A percentile compares a stretch with the other conserved stretches of the same genome.
These are phyloP conservation scores for Aspidiotus rigidus DNA, from an alignment of 2,888 invertebrate genomes.

Conservation along the genomic window DNA sequence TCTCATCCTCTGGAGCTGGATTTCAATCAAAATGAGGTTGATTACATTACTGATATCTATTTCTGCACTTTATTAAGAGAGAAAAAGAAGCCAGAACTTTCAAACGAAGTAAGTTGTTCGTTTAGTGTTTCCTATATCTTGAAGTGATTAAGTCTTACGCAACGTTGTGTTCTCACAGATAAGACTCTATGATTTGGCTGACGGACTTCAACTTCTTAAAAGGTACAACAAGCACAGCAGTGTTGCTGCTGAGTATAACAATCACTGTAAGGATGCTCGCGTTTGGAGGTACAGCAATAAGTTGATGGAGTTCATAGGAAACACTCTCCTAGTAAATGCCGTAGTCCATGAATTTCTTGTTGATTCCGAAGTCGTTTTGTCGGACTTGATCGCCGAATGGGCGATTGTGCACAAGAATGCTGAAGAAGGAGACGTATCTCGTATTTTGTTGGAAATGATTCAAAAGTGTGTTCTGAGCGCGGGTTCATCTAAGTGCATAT, in stretches of 20 bases:
- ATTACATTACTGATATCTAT: conserved; percentile 53
- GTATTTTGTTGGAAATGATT: conserved; percentile 13
- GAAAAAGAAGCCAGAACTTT: conserved; percentile 48
- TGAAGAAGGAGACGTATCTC: neutral
- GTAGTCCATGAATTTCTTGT: conserved; percentile 44
- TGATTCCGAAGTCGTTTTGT: conserved; percentile 38
- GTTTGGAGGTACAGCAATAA: conserved; percentile 51
- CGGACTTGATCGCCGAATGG: conserved; percentile 44
- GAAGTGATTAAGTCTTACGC: no score
- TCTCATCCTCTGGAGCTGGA: conserved; percentile 36
- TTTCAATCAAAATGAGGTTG: conserved; percentile 45
- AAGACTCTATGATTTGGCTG: conserved; percentile 48
- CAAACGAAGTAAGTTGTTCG: conserved; percentile 45
- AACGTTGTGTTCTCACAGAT: conserved; percentile 38
- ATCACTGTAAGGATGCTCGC: conserved; percentile 37
- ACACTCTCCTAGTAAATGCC: conserved; percentile 50
- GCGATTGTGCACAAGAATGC: conserved; percentile 40
- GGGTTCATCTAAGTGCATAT: conserved; percentile 10
- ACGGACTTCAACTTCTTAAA: conserved; percentile 50
- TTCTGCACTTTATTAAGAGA: conserved; percentile 52
- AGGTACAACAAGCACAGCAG: conserved; percentile 42
- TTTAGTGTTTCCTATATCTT: no score
- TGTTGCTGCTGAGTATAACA: conserved; percentile 19
- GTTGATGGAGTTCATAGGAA: conserved; percentile 50
- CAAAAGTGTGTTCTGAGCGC: conserved; percentile 23